phyloP scores from a whole-genome alignment of 2,888 invertebrate species.

The Mythimna loreyi region DNA sequence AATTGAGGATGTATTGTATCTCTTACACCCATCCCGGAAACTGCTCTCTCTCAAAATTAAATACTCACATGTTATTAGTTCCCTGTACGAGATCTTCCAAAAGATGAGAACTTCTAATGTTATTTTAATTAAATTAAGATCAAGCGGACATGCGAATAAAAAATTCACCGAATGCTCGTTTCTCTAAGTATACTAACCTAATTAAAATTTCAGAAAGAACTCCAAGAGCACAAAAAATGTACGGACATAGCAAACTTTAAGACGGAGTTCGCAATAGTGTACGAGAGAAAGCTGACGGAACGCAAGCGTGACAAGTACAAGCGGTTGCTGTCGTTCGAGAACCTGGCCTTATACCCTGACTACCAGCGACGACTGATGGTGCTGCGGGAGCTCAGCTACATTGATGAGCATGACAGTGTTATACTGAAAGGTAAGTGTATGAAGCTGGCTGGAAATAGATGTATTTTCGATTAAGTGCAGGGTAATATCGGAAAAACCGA shows the following conservation, averaged over 20 bases:
- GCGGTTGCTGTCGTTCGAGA: slow-evolving; percentile 95
- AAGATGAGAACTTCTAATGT: not conserved
- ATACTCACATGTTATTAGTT: too few species aligned
- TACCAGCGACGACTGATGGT: slow-evolving; percentile 95
- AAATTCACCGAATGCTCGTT: not conserved
- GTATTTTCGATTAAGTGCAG: too few species aligned
- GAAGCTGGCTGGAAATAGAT: too few species aligned
- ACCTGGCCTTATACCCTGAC: slow-evolving; percentile 96
- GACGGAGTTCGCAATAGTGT: slow-evolving; percentile 94
- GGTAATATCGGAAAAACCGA: too few species aligned
- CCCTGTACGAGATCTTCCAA: not conserved
- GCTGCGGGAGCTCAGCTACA: slow-evolving; percentile 94
- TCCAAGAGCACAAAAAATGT: slow-evolving; percentile 90
- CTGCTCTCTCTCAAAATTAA: too few species aligned
- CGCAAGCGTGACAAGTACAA: slow-evolving; percentile 93
- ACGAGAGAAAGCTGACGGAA: slow-evolving; percentile 94
- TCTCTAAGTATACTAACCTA: not conserved
- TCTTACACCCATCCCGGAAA: too few species aligned
- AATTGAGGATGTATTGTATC: too few species aligned
- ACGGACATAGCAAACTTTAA: slow-evolving; percentile 95
- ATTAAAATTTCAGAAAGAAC: slow-evolving; percentile 76
- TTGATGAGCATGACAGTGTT: slow-evolving; percentile 87
- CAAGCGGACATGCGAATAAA: not conserved
- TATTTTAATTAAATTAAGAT: not conserved
- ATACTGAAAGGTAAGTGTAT: slow-evolving; percentile 80